Percentiles rank a stretch among this genome's conserved stretches.
phyloP scores from a whole-genome alignment of 2,888 invertebrate genomes.

The Cephus runcator region DNA sequence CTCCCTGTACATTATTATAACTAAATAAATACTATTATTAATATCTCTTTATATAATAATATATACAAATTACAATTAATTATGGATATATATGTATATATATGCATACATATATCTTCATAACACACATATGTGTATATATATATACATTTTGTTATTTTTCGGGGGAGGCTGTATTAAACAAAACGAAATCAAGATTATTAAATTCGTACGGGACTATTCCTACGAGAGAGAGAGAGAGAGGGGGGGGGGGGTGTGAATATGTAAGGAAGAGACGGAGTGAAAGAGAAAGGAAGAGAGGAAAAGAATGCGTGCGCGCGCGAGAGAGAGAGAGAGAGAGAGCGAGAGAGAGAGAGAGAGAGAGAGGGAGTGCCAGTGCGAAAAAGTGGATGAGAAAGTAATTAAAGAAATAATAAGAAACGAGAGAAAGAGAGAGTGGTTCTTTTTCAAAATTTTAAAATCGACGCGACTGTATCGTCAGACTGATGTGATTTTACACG shows the following conservation, averaged over 20 bases:
- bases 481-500: conserved; percentile 52
- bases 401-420: not conserved
- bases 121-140: conserved; percentile 31
- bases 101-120: conserved; percentile 36
- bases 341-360: too few species aligned
- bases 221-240: conserved; percentile 33
- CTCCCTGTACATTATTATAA: conserved; percentile 59
- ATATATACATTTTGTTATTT: conserved; percentile 56
- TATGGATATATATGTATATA: conserved; percentile 56
- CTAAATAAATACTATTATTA: conserved; percentile 56
- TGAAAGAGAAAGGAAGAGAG: not conserved
- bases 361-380: not conserved
- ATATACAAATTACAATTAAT: conserved; percentile 55
- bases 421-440: conserved; percentile 37
- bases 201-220: conserved; percentile 36
- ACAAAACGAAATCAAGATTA: conserved; percentile 33
- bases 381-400: not conserved
- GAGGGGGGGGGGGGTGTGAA: conserved; percentile 22
- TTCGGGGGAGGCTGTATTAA: conserved; percentile 33
- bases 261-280: not conserved
- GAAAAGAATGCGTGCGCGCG: not conserved
- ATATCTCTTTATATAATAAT: conserved; percentile 61
- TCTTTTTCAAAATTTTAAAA: conserved; percentile 45
- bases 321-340: too few species aligned
- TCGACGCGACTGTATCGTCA: conserved; percentile 39